Evolutionary conservation across 2,113 vertebrate genomes (phyloP).

Genomic region (Pogonocichla stellata): DNA sequence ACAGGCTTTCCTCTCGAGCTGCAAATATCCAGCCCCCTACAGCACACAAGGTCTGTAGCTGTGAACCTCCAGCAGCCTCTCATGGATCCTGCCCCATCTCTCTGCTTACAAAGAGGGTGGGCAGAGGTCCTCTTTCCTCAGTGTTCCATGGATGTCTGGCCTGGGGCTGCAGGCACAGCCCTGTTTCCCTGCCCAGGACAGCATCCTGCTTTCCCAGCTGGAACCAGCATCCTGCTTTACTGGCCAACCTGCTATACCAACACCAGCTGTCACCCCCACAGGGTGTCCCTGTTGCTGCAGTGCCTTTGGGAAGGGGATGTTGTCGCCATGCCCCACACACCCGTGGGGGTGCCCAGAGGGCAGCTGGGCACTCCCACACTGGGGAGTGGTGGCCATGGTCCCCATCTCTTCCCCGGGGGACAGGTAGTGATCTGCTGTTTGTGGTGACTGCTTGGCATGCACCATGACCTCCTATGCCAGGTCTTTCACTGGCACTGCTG

Average conservation of each 20-base stretch:
- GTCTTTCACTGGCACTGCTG: not conserved
- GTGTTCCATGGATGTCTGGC: not conserved
- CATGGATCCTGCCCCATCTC: accelerated
- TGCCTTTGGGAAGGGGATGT: not conserved
- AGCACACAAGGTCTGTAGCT: accelerated
- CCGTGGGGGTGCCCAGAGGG: too few species aligned
- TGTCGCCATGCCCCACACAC: not conserved
- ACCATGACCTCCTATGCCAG: not conserved
- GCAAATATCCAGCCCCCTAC: not conserved
- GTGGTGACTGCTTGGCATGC: not conserved
- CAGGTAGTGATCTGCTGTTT: not conserved
- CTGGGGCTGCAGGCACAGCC: not conserved
- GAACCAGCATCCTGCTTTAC: not conserved
- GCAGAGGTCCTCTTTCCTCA: not conserved
- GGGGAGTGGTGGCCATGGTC: not conserved
- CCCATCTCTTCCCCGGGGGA: not conserved
- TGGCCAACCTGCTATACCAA: not conserved
- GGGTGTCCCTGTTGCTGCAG: not conserved
- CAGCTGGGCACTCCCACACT: too few species aligned
- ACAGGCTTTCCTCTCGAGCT: not conserved
- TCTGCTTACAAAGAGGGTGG: not conserved
- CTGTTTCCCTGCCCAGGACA: not conserved
- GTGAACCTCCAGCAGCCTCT: not conserved
- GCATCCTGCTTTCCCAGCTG: not conserved
- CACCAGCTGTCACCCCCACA: not conserved